Conservation (phyloP, 2,797 vertebrate genomes). For the Onychomys leucogaster region DNA sequence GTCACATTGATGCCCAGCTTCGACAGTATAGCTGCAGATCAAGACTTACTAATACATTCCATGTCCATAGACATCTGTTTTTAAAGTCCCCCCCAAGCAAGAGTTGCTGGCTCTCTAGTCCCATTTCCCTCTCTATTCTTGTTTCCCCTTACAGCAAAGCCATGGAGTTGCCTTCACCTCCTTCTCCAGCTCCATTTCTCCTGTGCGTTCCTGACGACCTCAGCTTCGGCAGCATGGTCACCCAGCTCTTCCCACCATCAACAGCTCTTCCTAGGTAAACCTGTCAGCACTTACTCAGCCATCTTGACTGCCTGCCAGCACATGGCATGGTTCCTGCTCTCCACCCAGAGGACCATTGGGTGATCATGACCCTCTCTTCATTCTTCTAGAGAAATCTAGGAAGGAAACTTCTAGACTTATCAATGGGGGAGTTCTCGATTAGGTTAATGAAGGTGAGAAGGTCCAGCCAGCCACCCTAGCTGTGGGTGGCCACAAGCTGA, state of each 20-base stretch:
- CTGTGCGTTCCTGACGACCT: not conserved
- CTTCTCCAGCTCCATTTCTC: not conserved
- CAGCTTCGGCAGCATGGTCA: not conserved
- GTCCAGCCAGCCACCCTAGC: not conserved
- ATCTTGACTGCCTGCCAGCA: not conserved
- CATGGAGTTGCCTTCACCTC: not conserved
- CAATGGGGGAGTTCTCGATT: not conserved
- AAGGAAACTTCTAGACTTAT: too few relatives aligned
- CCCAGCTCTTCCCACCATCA: not conserved
- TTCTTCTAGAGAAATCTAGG: not conserved
- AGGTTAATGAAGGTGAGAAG: not conserved
- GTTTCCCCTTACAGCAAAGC: not conserved
- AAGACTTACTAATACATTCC: not conserved
- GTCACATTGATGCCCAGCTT: not conserved
- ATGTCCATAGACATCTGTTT: not conserved
- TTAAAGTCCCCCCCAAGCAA: not conserved
- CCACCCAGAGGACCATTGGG: not conserved
- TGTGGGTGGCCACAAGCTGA: not conserved
- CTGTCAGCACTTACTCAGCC: not conserved
- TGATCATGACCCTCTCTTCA: not conserved
- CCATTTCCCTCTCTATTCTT: not conserved
- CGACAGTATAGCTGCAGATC: not conserved
- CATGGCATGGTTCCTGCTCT: rapidly evolving
- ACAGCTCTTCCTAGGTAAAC: not conserved
- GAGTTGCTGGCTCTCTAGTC: not conserved